Conservation (phyloP, 2,113 vertebrate genomes). For the Himantopus leucocephalus region DNA sequence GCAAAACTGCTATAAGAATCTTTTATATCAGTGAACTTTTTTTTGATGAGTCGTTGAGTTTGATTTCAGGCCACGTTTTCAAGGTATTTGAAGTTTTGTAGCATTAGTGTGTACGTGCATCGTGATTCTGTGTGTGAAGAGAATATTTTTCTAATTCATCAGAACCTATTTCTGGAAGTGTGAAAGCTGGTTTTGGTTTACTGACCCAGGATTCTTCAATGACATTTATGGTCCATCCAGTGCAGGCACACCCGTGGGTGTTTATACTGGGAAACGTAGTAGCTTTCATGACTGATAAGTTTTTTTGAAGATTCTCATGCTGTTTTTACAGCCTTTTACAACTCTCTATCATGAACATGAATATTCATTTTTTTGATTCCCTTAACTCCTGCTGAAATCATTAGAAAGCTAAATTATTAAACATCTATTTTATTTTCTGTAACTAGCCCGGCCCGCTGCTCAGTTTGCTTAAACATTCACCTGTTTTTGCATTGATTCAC, state of each 20-base stretch:
- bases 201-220: not conserved
- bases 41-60: not conserved
- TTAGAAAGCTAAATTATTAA: slow-evolving; percentile 18
- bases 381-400: not conserved
- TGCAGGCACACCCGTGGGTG: not conserved
- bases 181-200: slow-evolving; percentile 26
- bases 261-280: slow-evolving; percentile 26
- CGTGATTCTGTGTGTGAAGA: slow-evolving; percentile 14
- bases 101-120: not conserved
- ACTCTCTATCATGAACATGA: not conserved
- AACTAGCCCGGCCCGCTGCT: not conserved
- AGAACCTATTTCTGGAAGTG: slow-evolving; percentile 29
- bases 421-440: not conserved
- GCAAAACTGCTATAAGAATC: slow-evolving; percentile 29
- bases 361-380: not conserved
- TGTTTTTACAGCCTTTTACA: slow-evolving; percentile 35
- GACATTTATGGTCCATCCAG: not conserved
- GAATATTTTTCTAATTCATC: slow-evolving; percentile 50
- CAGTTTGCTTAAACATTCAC: not conserved
- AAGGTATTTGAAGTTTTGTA: slow-evolving; percentile 33
- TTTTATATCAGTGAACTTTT: slow-evolving; percentile 49
- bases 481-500: not conserved
- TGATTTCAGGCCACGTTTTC: slow-evolving; percentile 28
- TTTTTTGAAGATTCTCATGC: slow-evolving; percentile 24
- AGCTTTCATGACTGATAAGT: not conserved